Base-by-base conservation (phyloP, 1,140 invertebrate genomes). In the Drosophila athabasca region DNA sequence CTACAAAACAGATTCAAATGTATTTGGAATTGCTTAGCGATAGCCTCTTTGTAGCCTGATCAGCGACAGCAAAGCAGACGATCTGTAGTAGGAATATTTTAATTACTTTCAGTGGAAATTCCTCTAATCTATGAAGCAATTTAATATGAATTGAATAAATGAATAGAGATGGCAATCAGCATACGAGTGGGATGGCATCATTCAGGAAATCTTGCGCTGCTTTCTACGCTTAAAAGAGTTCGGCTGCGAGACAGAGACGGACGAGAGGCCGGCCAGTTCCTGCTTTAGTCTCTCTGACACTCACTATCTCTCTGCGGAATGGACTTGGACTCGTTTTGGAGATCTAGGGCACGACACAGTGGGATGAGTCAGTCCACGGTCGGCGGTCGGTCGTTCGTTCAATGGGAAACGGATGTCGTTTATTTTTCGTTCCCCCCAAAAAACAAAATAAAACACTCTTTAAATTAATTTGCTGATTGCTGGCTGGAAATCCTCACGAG, bases 141-240 rank as follows among this genome's bases (percentile, higher is more conserved):
- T 64, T 72, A 54, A 60, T 76, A 74, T 74, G 74, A 81, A 81
- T 77, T 77, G 67, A 82, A 73, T 77, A 81, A 77, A 78, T 78
- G 79, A 82, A 65, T 74, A 62, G 50, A 62, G 54, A 82, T 81
- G 65, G 62, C 61, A 76, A 80, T 76, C 71, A 51, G 41, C 15
- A 58, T 24, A 13, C 50, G 60, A 39, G 48, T 39, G 48, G 52
- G 62, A 26, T 9, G 26, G 19, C 19, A 24, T 22, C 41, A 62
- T 62, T 54, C 60, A 62, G 60, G 60, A 62, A 69, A 54, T 31
- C 44, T 59, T 49, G 41, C 51, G 48, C 41, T 69, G 52, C 55
- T 68, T 72, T 71, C 58, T 71, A 74, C 9, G 31, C 35, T 39
- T 13, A 39, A 39, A 11, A 39, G 35, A 39, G 35, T 39, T 39